Evolutionary conservation across 2,888 invertebrate species (phyloP), one percentile per base, ranked within the genome.

Genomic region (Cylindroiulus punctatus): DNA sequence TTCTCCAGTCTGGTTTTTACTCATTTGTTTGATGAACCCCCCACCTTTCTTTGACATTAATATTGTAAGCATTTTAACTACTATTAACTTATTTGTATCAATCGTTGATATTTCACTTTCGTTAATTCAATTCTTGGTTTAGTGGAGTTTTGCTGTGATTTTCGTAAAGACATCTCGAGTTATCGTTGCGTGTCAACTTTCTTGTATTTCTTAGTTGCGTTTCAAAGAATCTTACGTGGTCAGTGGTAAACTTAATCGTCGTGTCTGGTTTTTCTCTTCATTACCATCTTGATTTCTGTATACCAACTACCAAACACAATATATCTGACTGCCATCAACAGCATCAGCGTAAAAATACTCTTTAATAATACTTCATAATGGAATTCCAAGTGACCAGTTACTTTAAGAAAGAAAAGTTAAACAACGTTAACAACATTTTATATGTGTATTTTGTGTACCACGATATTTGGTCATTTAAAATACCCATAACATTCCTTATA

Each of bases 401-500:
- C 1, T 65, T 65, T 44, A 1, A 26, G 26, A 65, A 65, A 36
- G 7, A 26, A 65, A 65, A 26, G 26, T 57, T 26, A 26, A 65
- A 65, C 22, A 65, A 10, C 65, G 26, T 65, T 52, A 52, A n/a
- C 12, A 52, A 52, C 52, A 19, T 52, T 26, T 65, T 65, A 65
- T 26, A 12, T n/a, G 26, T 65, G 26, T 65, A 10, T 65, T 65
- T 26, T 65, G 65, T 26, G 65, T 26, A 2, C 22, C 26, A 26
- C 26, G 10, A 22, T 65, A 26, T 65, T 65, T 65, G 65, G 26
- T 26, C 65, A 65, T 65, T 26, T 65, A 65, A 65, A 65, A 65
- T 65, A 65, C 65, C 65, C 65, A 65, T 65, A 26, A 65, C 65
- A 65, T 65, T 65, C 26, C 65, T 65, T 65, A 65, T 65, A 65